Percentiles rank a stretch among this genome's conserved stretches.
These are phyloP conservation scores for Gobius niger DNA, from an alignment of 2,113 vertebrate genomes.

Conservation along the genomic window DNA sequence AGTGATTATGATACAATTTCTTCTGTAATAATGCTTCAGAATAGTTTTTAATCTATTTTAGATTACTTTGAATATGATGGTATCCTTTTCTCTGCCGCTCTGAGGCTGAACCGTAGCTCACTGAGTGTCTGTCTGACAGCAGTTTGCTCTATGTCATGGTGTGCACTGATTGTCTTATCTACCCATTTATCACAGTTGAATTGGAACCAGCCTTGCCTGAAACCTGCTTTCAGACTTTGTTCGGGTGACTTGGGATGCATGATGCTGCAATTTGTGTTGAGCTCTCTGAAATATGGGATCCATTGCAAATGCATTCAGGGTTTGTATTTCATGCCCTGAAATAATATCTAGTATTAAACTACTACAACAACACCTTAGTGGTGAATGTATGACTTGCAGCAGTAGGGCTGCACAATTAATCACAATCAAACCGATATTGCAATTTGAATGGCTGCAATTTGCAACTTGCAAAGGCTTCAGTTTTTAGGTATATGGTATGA, in stretches of 20 bases:
- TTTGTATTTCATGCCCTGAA: constrained; percentile 51
- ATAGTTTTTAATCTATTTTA: constrained; percentile 43
- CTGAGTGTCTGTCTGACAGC: constrained; percentile 60
- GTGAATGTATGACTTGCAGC: constrained; percentile 19
- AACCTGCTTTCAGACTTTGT: constrained; percentile 85
- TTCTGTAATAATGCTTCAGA: constrained; percentile 11
- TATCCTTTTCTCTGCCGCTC: constrained; percentile 35
- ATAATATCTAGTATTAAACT: constrained; percentile 49
- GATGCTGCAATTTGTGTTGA: constrained; percentile 78
- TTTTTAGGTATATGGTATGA: too few relatives aligned
- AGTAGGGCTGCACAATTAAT: neutral
- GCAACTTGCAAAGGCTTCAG: too few relatives aligned
- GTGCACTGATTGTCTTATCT: constrained; percentile 99
- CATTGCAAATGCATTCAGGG: constrained; percentile 64
- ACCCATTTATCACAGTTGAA: constrained; percentile 99
- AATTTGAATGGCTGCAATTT: too few relatives aligned
- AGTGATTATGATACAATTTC: neutral
- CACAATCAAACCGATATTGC: too few relatives aligned
- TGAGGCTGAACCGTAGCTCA: constrained; percentile 52
- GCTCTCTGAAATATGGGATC: constrained; percentile 72
- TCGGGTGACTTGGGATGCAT: constrained; percentile 83
- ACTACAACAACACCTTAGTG: constrained; percentile 15
- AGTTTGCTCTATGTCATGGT: constrained; percentile 80
- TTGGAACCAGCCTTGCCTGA: constrained; percentile 99
- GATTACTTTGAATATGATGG: constrained; percentile 50